Evolutionary conservation across 1,140 invertebrate genomes (phyloP).

Genomic region (Ruditapes philippinarum): DNA sequence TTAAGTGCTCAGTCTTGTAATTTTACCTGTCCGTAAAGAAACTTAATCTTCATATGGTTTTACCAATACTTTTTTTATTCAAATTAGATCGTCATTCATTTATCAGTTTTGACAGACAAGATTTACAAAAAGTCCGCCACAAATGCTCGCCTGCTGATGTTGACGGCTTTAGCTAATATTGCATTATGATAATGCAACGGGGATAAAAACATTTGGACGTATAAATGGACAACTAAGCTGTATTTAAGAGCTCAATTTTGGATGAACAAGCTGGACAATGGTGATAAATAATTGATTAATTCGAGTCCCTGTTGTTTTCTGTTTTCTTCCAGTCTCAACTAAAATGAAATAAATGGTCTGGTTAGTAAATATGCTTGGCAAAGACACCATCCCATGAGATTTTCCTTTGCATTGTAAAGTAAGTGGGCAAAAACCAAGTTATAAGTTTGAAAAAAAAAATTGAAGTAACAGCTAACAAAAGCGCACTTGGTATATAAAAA

Average conservation of each 20-base stretch:
- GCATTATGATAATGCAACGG: background rate
- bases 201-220: background rate
- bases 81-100: conserved; percentile 55
- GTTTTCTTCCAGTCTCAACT: too few relatives aligned
- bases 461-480: too few relatives aligned
- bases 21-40: conserved; percentile 53
- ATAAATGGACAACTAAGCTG: background rate
- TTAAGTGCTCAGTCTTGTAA: conserved; percentile 31
- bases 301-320: background rate
- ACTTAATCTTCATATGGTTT: conserved; percentile 24
- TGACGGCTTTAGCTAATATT: background rate
- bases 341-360: too few relatives aligned
- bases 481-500: too few relatives aligned
- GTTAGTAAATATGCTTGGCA: too few relatives aligned
- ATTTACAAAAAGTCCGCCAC: conserved; percentile 11
- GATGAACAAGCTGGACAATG: background rate
- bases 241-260: background rate
- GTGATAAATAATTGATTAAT: background rate
- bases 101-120: conserved; percentile 47
- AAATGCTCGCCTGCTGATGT: conserved; percentile 9
- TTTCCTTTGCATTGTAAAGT: too few relatives aligned
- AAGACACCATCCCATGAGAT: too few relatives aligned
- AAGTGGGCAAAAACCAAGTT: too few relatives aligned
- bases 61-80: conserved; percentile 40
- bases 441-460: too few relatives aligned